These are phyloP conservation scores for Tupaia chinensis DNA, from an alignment of 2,113 vertebrate species.

Conservation along the genomic window DNA sequence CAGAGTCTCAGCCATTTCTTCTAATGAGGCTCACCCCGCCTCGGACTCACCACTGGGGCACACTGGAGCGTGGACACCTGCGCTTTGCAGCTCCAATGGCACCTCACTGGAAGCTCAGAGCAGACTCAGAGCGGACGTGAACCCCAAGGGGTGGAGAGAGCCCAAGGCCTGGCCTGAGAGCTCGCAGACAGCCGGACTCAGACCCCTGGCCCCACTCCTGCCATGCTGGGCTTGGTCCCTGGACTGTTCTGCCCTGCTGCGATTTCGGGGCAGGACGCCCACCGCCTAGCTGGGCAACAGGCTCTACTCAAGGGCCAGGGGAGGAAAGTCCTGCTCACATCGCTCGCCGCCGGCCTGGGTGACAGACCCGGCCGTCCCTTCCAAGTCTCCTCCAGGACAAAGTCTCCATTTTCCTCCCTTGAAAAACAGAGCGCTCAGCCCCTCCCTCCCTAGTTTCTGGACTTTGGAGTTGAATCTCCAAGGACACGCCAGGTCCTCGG, in stretches of 20 bases:
- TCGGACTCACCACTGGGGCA: no score
- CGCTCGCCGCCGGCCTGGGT: neutral
- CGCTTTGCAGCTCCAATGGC: rapidly evolving
- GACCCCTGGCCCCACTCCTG: neutral
- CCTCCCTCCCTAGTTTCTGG: neutral
- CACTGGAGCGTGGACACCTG: rapidly evolving
- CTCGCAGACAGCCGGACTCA: neutral
- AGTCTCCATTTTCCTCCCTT: neutral
- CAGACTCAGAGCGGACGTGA: rapidly evolving
- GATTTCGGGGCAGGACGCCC: neutral
- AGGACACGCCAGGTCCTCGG: neutral
- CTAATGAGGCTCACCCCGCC: neutral
- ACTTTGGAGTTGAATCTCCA: neutral
- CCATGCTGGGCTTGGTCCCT: neutral
- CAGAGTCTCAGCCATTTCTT: neutral
- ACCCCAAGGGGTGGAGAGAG: neutral
- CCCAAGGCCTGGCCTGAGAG: rapidly evolving
- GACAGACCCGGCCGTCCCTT: no score
- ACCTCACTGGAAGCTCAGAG: rapidly evolving
- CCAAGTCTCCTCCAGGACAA: neutral
- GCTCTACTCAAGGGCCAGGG: neutral
- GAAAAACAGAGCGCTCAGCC: neutral
- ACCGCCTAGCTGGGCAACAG: neutral
- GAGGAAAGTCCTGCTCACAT: neutral
- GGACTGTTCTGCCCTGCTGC: neutral